Evolutionary conservation across 92 coral and sea anemone species (phyloP), one percentile per base, ranked within the genome.

Genomic region (Siderastrea radians): DNA sequence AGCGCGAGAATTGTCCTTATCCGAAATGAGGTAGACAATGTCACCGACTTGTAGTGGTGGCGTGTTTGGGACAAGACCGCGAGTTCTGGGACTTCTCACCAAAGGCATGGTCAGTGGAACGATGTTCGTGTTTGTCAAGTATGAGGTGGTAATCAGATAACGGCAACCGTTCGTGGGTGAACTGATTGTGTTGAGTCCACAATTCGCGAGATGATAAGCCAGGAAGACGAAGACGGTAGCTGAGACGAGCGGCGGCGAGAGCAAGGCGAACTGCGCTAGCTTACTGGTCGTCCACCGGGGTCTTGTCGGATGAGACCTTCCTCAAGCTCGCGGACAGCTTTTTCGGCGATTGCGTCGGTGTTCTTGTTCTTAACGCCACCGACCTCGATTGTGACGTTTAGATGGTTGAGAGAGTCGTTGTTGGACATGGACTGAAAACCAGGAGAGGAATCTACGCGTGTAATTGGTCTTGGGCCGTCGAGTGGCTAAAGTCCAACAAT

Each of bases 391-490:
- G 77, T 49, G 71, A 81, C 72, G 47, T 79, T 82, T 2, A 79
- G 74, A n/a, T 80, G 87, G 8, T 81, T 89, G 6, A 84, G 38
- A 26, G 38, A 26, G 38, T 26, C 38, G 38, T 26, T 26, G 38
- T 26, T 26, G 38, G 38, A 26, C 38, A 26, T 26, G 38, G 38
- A 26, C 38, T 26, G 38, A 26, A 26, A 26, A 26, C 38, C 38
- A 26, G 85, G 89, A 15, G 88, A 87, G 84, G 89, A 85, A 69
- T 87, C 94, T 26, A 26, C 38, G 68, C 87, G 83, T 9, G 86
- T 49, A 78, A 86, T 79, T 62, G 88, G 84, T 49, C 88, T 87
- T 74, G 91, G 88, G 43, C 91, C 94, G 73, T 91, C 94, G 10
- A 90, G 66, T 47, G 93, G 84, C 69, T 90, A 74, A 19, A 26